Conservation (phyloP, 2,113 vertebrate species). For the Thamnophis sirtalis region DNA sequence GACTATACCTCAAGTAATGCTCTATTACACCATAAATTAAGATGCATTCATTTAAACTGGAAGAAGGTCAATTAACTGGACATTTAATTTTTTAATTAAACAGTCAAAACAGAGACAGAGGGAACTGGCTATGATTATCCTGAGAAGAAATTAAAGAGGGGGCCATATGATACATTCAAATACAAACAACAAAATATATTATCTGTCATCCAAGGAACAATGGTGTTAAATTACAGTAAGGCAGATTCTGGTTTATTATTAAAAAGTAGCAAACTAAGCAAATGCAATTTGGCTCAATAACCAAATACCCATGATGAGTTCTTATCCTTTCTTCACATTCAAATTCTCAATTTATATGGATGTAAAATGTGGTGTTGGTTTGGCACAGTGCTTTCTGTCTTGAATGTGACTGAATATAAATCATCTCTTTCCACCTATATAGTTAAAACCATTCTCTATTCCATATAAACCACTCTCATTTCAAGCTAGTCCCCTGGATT, state of each 20-base stretch:
- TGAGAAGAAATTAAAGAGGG: not conserved
- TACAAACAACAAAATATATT: not conserved
- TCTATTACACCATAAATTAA: not conserved
- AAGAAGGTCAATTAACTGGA: not conserved
- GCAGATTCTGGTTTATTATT: not conserved
- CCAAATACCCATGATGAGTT: not conserved
- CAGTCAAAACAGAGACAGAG: not conserved
- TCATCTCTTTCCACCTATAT: not conserved
- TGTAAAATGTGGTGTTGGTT: not conserved
- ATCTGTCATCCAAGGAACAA: not conserved
- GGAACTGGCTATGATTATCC: not conserved
- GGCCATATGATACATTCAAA: not conserved
- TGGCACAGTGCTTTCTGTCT: not conserved
- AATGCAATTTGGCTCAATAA: not conserved
- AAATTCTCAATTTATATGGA: not conserved
- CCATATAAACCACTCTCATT: conserved; percentile 8
- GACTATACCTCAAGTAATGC: not conserved
- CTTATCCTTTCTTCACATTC: not conserved
- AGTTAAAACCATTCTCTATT: not conserved
- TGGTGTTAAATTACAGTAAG: not conserved
- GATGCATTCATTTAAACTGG: not conserved
- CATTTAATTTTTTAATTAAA: not conserved
- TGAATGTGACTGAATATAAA: not conserved
- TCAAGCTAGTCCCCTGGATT: conserved; percentile 5
- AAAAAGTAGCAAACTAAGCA: not conserved